Evolutionary conservation across 2,888 invertebrate genomes (phyloP).

Genomic region (Notodonta dromedarius): DNA sequence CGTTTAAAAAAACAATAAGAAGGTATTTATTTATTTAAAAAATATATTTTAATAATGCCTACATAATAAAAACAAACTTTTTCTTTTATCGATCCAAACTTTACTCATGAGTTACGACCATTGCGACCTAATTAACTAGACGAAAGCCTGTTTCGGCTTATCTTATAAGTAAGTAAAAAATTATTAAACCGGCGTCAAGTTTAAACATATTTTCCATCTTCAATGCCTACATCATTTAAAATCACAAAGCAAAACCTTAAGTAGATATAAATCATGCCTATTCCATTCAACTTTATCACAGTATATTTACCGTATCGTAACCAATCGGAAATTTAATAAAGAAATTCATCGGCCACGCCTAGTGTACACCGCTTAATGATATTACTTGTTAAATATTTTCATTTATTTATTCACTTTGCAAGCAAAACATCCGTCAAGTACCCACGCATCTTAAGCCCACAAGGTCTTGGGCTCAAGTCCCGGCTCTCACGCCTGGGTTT

Average conservation of each 20-base stretch:
- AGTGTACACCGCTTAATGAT: neutral
- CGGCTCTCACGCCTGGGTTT: too few species aligned
- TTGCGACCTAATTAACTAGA: neutral
- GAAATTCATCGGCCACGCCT: constrained; percentile 1
- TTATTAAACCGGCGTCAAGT: neutral
- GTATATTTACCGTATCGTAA: neutral
- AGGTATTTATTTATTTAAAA: too few species aligned
- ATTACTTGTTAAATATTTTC: neutral
- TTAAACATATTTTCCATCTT: neutral
- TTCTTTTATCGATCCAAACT: neutral
- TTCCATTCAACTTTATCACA: neutral
- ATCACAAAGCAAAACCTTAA: neutral
- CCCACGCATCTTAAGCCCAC: too few species aligned
- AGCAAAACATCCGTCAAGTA: too few species aligned
- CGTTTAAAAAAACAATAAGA: too few species aligned
- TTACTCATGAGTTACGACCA: neutral
- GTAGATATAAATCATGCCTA: neutral
- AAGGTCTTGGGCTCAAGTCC: too few species aligned
- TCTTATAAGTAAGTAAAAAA: neutral
- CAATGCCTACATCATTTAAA: neutral
- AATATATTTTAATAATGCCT: neutral
- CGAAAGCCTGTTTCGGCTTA: neutral
- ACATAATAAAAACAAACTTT: neutral
- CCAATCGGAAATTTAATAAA: constrained; percentile 1
- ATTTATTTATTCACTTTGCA: too few species aligned